Percentiles rank a stretch among this genome's conserved stretches.
Conservation (phyloP, 1,140 invertebrate genomes). For the Drosophila carrolli region DNA sequence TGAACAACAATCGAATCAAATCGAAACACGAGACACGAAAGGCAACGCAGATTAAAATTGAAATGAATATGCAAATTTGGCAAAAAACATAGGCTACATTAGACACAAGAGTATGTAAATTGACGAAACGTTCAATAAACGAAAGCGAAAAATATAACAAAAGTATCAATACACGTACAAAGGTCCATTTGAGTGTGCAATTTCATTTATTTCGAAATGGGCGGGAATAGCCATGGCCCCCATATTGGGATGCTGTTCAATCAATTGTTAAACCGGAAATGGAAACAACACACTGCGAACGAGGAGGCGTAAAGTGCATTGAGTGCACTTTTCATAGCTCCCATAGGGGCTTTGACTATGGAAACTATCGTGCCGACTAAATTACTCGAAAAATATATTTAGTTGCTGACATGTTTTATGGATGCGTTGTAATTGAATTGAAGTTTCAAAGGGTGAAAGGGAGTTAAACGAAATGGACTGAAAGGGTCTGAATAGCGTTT, state of each 20-base stretch:
- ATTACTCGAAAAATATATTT: constrained; percentile 47
- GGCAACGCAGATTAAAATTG: constrained; percentile 39
- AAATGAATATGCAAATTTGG: constrained; percentile 37
- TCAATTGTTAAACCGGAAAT: constrained; percentile 70
- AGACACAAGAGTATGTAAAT: constrained; percentile 71
- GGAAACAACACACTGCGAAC: constrained; percentile 42
- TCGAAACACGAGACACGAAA: constrained; percentile 33
- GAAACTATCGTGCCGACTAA: constrained; percentile 19
- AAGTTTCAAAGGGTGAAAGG: constrained; percentile 45
- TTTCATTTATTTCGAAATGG: constrained; percentile 42
- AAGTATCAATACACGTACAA: constrained; percentile 43
- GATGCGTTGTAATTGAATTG: constrained; percentile 52
- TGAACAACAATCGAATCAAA: constrained; percentile 40
- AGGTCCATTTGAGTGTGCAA: constrained; percentile 36
- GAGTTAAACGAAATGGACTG: constrained; percentile 2
- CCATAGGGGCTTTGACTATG: constrained; percentile 53
- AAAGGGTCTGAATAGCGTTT: constrained; percentile 13
- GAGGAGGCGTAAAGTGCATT: constrained; percentile 46
- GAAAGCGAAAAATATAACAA: constrained; percentile 45
- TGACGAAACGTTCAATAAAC: constrained; percentile 71
- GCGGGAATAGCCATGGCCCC: neutral
- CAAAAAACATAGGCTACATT: constrained; percentile 50
- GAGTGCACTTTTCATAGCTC: constrained; percentile 42
- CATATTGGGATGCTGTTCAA: constrained; percentile 17
- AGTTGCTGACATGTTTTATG: constrained; percentile 26